Conservation (phyloP, 2,113 vertebrate genomes). For the Silurus meridionalis region DNA sequence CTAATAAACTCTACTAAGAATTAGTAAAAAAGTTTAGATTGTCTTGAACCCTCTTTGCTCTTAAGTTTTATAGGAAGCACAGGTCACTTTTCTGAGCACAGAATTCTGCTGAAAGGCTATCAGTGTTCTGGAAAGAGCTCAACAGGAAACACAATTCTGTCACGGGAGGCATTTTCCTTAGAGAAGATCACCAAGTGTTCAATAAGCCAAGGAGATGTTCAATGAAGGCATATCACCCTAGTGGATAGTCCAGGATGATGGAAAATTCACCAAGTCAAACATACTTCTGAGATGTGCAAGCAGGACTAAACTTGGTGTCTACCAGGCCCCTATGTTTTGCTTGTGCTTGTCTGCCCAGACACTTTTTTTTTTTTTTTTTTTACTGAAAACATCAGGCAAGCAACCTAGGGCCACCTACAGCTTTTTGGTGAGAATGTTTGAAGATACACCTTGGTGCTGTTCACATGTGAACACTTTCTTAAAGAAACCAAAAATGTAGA, state of each 20-base stretch:
- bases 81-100: neutral
- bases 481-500: neutral
- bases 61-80: neutral
- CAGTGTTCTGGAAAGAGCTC: slow-evolving; percentile 5
- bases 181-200: neutral
- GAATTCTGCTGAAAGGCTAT: neutral
- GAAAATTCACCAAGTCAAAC: neutral
- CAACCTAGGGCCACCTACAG: neutral
- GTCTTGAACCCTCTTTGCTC: neutral
- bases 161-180: neutral
- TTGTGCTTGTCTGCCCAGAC: neutral
- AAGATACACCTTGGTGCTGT: neutral
- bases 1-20: neutral
- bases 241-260: neutral
- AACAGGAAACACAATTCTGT: slow-evolving; percentile 12
- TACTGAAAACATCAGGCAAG: neutral
- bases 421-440: neutral
- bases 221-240: neutral
- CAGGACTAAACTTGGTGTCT: neutral
- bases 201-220: neutral
- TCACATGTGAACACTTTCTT: neutral
- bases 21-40: neutral
- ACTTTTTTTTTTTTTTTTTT: neutral
- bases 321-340: neutral
- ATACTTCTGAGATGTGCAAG: neutral